Conservation (phyloP, 2,797 vertebrate genomes). For the Sebastolobus alascanus region DNA sequence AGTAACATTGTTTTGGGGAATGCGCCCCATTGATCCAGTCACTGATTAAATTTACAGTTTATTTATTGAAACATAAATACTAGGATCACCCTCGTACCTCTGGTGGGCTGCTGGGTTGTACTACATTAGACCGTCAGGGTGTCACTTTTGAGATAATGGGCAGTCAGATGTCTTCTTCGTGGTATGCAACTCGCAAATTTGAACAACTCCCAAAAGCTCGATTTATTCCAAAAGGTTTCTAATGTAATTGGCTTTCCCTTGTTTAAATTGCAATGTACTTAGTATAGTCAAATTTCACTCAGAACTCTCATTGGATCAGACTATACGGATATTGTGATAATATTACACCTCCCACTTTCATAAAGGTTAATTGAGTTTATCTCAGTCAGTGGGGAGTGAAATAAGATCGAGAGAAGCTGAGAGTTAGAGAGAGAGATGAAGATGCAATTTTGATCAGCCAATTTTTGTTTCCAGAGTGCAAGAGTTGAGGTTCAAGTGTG, state of each 20-base stretch:
- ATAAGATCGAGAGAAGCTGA: conserved; percentile 25
- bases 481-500: conserved; percentile 16
- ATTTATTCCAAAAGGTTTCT: conserved; percentile 4
- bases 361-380: conserved; percentile 65
- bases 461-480: conserved; percentile 27
- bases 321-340: conserved; percentile 43
- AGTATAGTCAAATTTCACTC: conserved; percentile 28
- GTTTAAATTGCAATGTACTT: conserved; percentile 30
- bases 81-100: background rate
- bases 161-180: background rate
- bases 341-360: conserved; percentile 46
- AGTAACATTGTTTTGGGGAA: background rate
- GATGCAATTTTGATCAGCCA: conserved; percentile 24
- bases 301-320: conserved; percentile 29
- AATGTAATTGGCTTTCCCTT: conserved; percentile 26
- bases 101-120: background rate
- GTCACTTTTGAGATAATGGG: background rate
- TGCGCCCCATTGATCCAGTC: background rate
- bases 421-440: conserved; percentile 24
- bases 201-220: background rate
- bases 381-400: conserved; percentile 36
- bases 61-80: conserved; percentile 17
- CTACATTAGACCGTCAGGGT: background rate
- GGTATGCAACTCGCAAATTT: background rate
- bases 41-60: background rate